Evolutionary conservation across 2,797 vertebrate species (phyloP), one percentile per base, ranked within the genome.

Genomic region (Dendrocincla fuliginosa): DNA sequence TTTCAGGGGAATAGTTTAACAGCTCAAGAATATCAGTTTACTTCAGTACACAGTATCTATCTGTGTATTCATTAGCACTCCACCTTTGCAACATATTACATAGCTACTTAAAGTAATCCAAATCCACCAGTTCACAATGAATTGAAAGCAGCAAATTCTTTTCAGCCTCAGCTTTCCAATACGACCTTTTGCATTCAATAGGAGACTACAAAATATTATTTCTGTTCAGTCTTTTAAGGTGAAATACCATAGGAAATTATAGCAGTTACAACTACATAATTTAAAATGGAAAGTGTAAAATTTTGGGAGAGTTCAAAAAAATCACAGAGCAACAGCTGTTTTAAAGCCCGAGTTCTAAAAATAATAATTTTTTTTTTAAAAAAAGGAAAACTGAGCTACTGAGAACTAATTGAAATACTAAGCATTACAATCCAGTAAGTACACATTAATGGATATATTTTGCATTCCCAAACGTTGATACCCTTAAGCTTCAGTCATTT

Each of bases 41-140:
- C 98, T 33, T 61, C 18, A 96, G 85, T 84, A 98, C 97, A 98
- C 96, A 97, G 94, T 75, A 70, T 69, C 96, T 96, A 80, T 95
- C 90, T 94, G 78, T 91, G 94, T 93, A 94, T 89, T 96, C 96
- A 95, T 89, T 92, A 90, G 92, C 44, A 80, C 67, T 93, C 65
- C 76, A 94, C 84, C 84, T 94, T 92, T 96, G 89, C 96, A 97
- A 84, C 92, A 83, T 93, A 95, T 96, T 93, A 94, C 93, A 97
- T 52, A 76, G 92, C 96, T 97, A 87, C 88, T 95, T 83, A 49
- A 94, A 68, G 93, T 96, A 98, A 98, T 77, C 79, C 70, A 97
- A 98, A 96, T 95, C 93, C 82, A 77, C 63, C 80, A 83, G 65
- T 93, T 93, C 96, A 95, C 93, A 97, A 93, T 57, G 77, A 57